Percentiles rank a stretch among this genome's conserved stretches.
phyloP scores from a whole-genome alignment of 2,797 vertebrate genomes.

The Spinus pinus region DNA sequence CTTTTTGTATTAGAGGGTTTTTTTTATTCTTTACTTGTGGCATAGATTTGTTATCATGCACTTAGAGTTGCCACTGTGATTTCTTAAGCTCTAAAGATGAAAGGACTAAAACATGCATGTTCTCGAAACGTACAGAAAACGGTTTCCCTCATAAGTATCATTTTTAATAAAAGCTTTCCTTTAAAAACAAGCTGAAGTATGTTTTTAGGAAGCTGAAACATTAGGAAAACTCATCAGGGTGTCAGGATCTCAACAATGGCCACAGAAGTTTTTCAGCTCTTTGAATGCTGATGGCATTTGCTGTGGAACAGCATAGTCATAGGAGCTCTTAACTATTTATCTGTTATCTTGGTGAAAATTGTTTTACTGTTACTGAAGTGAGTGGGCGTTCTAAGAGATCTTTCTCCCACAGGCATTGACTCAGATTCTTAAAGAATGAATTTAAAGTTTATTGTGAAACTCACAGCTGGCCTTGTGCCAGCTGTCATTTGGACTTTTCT shows the following conservation, averaged over 20 bases:
- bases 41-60: not conserved
- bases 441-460: not conserved
- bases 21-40: not conserved
- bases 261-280: not conserved
- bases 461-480: not conserved
- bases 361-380: not conserved
- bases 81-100: not conserved
- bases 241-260: not conserved
- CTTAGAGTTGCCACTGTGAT: not conserved
- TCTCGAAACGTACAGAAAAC: not conserved
- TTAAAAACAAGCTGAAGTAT: not conserved
- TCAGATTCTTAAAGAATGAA: slow-evolving; percentile 10
- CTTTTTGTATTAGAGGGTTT: fast-evolving
- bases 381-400: not conserved
- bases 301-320: not conserved
- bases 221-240: not conserved
- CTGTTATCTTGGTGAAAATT: not conserved
- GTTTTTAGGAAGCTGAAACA: not conserved
- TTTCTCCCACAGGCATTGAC: not conserved
- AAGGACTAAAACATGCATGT: not conserved
- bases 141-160: fast-evolving
- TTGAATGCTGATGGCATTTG: not conserved
- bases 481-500: not conserved
- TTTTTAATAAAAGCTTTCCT: not conserved
- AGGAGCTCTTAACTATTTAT: not conserved